Evolutionary conservation across 2,888 invertebrate genomes (phyloP).

Genomic region (Junonia oenone): DNA sequence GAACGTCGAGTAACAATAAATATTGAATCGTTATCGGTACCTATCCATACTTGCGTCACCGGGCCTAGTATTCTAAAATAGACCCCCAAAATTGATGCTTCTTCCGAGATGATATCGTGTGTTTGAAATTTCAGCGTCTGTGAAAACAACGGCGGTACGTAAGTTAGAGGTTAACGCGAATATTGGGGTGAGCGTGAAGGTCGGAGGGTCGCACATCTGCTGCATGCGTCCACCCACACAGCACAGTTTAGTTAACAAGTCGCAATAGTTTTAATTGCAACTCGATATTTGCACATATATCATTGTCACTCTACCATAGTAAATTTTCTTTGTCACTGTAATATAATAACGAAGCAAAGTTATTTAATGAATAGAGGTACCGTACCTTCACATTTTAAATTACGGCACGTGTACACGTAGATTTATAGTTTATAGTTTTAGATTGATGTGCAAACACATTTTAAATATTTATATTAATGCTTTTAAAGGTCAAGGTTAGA

Average conservation of each 20-base stretch:
- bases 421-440: not conserved
- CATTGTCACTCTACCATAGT: constrained; percentile 31
- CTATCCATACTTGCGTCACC: constrained; percentile 63
- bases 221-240: constrained; percentile 63
- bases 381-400: not conserved
- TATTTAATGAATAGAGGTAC: not conserved
- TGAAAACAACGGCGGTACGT: constrained; percentile 29
- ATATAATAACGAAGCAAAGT: constrained; percentile 2
- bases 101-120: constrained; percentile 6
- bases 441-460: no score
- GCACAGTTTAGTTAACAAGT: constrained; percentile 56
- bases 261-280: constrained; percentile 74
- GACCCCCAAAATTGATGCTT: constrained; percentile 63
- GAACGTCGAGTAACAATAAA: constrained; percentile 76
- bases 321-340: constrained; percentile 7
- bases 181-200: constrained; percentile 55
- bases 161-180: constrained; percentile 55
- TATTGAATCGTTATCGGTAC: constrained; percentile 74
- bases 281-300: constrained; percentile 57
- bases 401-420: not conserved
- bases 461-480: not conserved
- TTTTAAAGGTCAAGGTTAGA: not conserved
- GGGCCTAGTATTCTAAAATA: constrained; percentile 58
- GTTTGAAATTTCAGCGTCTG: constrained; percentile 10
- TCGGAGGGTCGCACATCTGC: constrained; percentile 69